These are phyloP conservation scores for Argynnis bischoffii DNA, from an alignment of 2,888 invertebrate genomes.

Conservation along the genomic window DNA sequence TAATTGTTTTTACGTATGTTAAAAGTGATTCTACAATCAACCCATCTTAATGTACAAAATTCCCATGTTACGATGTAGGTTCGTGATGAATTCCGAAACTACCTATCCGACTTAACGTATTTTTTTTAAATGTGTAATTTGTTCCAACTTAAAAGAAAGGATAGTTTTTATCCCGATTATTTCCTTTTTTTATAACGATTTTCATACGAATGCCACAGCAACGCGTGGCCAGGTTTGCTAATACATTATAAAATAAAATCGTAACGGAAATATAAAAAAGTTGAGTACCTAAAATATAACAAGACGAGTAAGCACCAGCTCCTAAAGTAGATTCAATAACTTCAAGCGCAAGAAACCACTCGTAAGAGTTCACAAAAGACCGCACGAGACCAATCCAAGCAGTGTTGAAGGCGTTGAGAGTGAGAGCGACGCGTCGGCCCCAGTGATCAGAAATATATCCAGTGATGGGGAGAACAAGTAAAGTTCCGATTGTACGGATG, in stretches of 20 bases:
- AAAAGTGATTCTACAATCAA: neutral
- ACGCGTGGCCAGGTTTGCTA: no score
- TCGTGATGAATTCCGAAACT: no score
- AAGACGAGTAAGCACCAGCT: conserved; percentile 87
- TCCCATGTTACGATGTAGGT: no score
- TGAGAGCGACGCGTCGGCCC: conserved; percentile 84
- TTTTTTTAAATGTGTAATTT: no score
- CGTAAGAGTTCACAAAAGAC: conserved; percentile 86
- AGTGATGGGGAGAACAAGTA: conserved; percentile 86
- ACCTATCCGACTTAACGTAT: no score
- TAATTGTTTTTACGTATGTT: neutral
- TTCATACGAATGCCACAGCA: no score
- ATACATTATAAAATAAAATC: no score
- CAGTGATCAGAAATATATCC: conserved; percentile 89
- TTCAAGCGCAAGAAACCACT: conserved; percentile 86
- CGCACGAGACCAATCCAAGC: conserved; percentile 85
- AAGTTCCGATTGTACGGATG: conserved; percentile 87
- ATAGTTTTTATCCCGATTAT: no score
- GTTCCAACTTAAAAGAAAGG: no score
- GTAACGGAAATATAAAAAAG: neutral
- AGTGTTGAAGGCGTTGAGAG: conserved; percentile 83
- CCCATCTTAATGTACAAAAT: neutral
- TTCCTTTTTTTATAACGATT: no score
- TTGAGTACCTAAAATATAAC: conserved; percentile 85
- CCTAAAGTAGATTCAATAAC: conserved; percentile 87